Evolutionary conservation across 2,113 vertebrate genomes (phyloP).

Genomic region (Clarias gariepinus): DNA sequence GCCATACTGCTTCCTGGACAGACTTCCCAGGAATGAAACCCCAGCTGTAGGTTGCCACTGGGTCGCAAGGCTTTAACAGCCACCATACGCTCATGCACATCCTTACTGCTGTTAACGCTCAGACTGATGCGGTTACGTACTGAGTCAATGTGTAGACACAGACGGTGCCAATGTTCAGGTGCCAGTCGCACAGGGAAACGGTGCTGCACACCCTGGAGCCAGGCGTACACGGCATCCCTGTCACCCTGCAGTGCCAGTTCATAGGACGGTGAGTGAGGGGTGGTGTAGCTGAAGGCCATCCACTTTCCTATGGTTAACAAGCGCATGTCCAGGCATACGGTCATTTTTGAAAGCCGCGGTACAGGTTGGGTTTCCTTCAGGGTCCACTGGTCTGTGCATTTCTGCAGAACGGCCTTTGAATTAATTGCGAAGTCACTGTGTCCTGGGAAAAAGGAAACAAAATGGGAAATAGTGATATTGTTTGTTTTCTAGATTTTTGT

Average conservation of each 20-base stretch:
- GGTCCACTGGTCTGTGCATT: conserved; percentile 72
- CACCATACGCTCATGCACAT: conserved; percentile 46
- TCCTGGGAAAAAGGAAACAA: not conserved
- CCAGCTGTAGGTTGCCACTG: conserved; percentile 64
- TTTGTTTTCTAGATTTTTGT: not conserved
- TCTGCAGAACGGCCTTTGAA: conserved; percentile 67
- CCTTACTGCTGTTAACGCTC: conserved; percentile 52
- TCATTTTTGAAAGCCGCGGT: conserved; percentile 65
- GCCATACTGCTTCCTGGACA: not conserved
- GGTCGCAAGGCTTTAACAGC: conserved; percentile 58
- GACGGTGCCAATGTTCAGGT: conserved; percentile 59
- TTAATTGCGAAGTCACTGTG: conserved; percentile 65
- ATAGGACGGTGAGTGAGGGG: conserved; percentile 44
- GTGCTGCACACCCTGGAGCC: conserved; percentile 69
- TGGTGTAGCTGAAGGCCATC: conserved; percentile 73
- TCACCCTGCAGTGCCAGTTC: conserved; percentile 73
- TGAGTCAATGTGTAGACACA: conserved; percentile 68
- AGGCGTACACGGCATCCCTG: conserved; percentile 60
- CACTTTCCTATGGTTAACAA: conserved; percentile 64
- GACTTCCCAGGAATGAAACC: conserved; percentile 57
- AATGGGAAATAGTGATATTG: not conserved
- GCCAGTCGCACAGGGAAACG: conserved; percentile 61
- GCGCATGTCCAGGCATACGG: conserved; percentile 68
- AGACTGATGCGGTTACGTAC: conserved; percentile 62
- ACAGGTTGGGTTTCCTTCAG: conserved; percentile 55